These are phyloP conservation scores for Dryas iulia DNA, from an alignment of 1,140 invertebrate species.

Conservation along the genomic window DNA sequence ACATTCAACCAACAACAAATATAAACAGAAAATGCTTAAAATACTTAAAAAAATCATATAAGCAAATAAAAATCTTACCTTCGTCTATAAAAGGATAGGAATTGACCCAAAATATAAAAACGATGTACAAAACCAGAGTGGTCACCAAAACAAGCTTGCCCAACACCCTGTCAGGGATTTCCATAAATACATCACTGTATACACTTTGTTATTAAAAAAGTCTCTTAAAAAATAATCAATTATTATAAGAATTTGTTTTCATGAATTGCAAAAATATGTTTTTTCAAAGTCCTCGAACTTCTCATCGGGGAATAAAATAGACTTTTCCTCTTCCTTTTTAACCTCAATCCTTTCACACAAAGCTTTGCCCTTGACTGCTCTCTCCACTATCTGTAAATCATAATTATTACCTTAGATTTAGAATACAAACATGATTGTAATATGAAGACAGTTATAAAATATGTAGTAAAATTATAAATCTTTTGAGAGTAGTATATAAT, in stretches of 20 bases:
- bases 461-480: no score
- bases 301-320: slow-evolving; percentile 81
- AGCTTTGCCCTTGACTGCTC: slow-evolving; percentile 76
- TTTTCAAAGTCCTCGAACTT: slow-evolving; percentile 76
- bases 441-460: no score
- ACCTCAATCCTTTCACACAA: slow-evolving; percentile 60
- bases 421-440: no score
- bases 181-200: slow-evolving; percentile 52
- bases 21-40: no score
- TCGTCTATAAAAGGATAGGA: slow-evolving; percentile 85
- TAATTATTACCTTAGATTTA: background rate
- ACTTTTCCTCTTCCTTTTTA: slow-evolving; percentile 65
- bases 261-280: slow-evolving; percentile 69
- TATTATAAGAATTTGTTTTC: background rate
- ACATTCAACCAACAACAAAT: no score
- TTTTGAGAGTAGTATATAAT: no score
- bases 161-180: slow-evolving; percentile 60
- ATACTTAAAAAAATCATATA: background rate
- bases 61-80: slow-evolving; percentile 40
- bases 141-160: slow-evolving; percentile 82
- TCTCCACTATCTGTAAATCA: slow-evolving; percentile 74
- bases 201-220: background rate
- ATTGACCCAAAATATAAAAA: slow-evolving; percentile 86
- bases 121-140: slow-evolving; percentile 80
- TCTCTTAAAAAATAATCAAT: background rate